A percentile compares a stretch with the other conserved stretches of the same genome.
These are phyloP conservation scores for Diogma glabrata DNA, from an alignment of 2,888 invertebrate genomes.

Conservation along the genomic window DNA sequence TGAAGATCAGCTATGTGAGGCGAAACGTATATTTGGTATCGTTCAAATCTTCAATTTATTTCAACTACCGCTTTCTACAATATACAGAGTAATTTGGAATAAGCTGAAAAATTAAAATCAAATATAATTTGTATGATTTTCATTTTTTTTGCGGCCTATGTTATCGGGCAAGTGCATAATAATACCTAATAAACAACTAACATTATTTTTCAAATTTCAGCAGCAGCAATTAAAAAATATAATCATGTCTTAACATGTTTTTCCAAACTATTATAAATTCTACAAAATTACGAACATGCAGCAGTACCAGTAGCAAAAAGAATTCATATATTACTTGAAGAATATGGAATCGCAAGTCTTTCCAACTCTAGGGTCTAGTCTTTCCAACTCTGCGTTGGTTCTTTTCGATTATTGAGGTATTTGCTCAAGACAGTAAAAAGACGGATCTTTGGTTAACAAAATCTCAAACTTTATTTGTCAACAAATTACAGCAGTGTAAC, in stretches of 20 bases:
- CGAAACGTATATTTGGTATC: slow-evolving; percentile 53
- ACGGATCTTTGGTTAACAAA: too few relatives aligned
- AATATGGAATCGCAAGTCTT: slow-evolving; percentile 31
- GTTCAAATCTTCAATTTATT: slow-evolving; percentile 54
- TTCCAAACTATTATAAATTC: slow-evolving; percentile 53
- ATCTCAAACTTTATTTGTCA: too few relatives aligned
- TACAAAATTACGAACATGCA: slow-evolving; percentile 30
- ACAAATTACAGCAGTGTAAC: too few relatives aligned
- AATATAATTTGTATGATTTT: too few relatives aligned
- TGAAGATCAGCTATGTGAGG: slow-evolving; percentile 45
- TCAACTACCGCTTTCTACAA: slow-evolving; percentile 54
- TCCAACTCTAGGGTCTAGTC: slow-evolving; percentile 29
- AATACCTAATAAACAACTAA: slow-evolving; percentile 50
- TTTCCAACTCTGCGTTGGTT: too few relatives aligned
- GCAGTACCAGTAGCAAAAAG: slow-evolving; percentile 30
- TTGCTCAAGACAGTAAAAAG: too few relatives aligned
- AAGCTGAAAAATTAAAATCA: too few relatives aligned
- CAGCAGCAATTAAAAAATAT: slow-evolving; percentile 67
- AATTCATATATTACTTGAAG: slow-evolving; percentile 29
- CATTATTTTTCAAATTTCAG: slow-evolving; percentile 67
- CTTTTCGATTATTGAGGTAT: too few relatives aligned
- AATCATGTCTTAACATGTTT: slow-evolving; percentile 71
- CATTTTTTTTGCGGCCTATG: slow-evolving; percentile 32
- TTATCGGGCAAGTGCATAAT: slow-evolving; percentile 28
- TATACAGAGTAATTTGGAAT: slow-evolving; percentile 62